Base-by-base conservation (phyloP, 2,113 vertebrate genomes). In the Chaetodon trifascialis region DNA sequence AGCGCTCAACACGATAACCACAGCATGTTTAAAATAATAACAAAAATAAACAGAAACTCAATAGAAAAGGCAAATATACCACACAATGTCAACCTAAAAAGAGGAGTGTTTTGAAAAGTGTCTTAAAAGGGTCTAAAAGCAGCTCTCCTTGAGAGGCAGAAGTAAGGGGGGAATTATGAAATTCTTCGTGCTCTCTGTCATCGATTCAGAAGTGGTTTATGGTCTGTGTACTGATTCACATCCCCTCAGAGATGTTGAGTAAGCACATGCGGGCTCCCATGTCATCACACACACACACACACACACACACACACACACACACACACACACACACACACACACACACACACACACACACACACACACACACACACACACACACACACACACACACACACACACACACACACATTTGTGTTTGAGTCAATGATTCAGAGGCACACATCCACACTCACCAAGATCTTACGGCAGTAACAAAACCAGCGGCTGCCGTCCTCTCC, bases 401-500 rank as follows among this genome's bases (percentile, higher is more conserved):
- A 30, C 51, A 73, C 60, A 79, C 49, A 17, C 51, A 58, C 54
- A 81, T 60, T 74, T 64, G 46, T 65, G 9, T 64, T 42, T 9
- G 14, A 71, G 77, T 56, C 69, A 58, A 12, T 56, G 79, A 73
- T 19, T 79, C 73, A 87, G 42, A 73, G 14, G 16, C 51, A 85
- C 70, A 69, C 15, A 56, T 19, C 16, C 60, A 51, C 46, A 94
- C 97, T 96, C 94, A 99, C 98, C 97, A 99, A 91, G 79, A 99
- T 97, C 93, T 98, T 99, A 89, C 96, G 97, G 94, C 98, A 99
- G 92, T 99, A 99, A 80, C 98, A 97, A 91, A 99, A 99, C 96
- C 97, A 98, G 80, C 98, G 97, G 89, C 97, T 97, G 76, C 98
- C 98, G 21, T 99, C 98, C 91, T 99, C 98, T 40, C 97, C 97